Percentiles rank a stretch among this genome's conserved stretches.
Evolutionary conservation across 2,797 vertebrate genomes (phyloP).

Genomic region (Myripristis jacobus): DNA sequence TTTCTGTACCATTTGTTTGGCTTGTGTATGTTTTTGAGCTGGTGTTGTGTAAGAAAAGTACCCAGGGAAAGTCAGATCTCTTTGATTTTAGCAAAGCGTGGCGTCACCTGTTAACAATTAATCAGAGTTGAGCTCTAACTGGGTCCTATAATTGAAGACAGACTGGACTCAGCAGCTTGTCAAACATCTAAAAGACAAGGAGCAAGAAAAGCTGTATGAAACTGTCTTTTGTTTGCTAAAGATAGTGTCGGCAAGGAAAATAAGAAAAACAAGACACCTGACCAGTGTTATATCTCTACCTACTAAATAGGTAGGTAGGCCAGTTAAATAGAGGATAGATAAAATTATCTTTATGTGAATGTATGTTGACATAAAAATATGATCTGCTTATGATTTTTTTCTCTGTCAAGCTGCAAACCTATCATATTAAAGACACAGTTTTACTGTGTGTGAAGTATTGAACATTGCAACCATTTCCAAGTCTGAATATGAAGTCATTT

Average conservation of each 20-base stretch:
- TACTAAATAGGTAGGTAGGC: too few relatives aligned
- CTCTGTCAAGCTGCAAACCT: neutral
- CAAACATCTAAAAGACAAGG: slow-evolving; percentile 11
- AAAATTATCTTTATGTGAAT: neutral
- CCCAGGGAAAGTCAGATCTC: slow-evolving; percentile 48
- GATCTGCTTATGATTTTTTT: neutral
- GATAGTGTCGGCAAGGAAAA: neutral
- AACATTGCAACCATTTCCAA: neutral
- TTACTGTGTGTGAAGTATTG: too few relatives aligned
- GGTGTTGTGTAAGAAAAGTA: slow-evolving; percentile 51
- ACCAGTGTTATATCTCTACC: neutral
- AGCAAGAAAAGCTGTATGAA: neutral
- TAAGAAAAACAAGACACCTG: neutral
- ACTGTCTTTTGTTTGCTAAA: neutral
- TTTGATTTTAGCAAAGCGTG: slow-evolving; percentile 64
- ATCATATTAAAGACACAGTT: too few relatives aligned
- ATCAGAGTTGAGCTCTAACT: slow-evolving; percentile 65
- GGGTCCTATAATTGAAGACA: slow-evolving; percentile 75
- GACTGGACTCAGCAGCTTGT: slow-evolving; percentile 49
- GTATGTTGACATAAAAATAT: neutral
- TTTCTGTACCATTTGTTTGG: slow-evolving; percentile 31
- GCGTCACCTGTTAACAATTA: slow-evolving; percentile 72
- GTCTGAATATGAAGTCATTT: neutral
- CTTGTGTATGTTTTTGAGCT: slow-evolving; percentile 46
- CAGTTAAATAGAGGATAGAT: neutral